These are phyloP conservation scores for Cepaea nemoralis DNA, from an alignment of 1,140 invertebrate genomes.

Conservation along the genomic window DNA sequence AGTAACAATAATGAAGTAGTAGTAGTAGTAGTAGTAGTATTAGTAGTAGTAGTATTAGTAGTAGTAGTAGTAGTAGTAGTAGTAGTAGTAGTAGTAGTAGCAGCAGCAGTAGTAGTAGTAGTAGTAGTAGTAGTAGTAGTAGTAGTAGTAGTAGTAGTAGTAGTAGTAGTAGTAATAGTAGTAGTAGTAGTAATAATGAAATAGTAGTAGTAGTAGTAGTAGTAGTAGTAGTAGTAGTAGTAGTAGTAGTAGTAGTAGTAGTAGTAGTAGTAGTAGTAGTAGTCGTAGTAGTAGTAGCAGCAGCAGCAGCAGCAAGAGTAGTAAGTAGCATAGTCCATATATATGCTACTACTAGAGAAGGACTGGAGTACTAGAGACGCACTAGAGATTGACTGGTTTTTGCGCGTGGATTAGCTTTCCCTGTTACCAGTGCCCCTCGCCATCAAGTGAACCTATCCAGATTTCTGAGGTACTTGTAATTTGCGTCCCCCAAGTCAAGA, in stretches of 20 bases:
- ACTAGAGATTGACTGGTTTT: too few species aligned
- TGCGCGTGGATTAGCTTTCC: too few species aligned
- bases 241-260: slow-evolving; percentile 27
- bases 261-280: slow-evolving; percentile 27
- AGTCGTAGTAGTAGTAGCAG: slow-evolving; percentile 27
- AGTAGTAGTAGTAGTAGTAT: slow-evolving; percentile 13
- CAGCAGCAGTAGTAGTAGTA: slow-evolving; percentile 15
- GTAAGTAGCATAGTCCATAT: too few species aligned
- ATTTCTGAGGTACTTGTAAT: too few species aligned
- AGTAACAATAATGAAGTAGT: too few species aligned
- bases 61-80: slow-evolving; percentile 2
- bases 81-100: slow-evolving; percentile 21
- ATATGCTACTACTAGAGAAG: too few species aligned
- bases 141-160: slow-evolving; percentile 27
- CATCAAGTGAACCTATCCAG: too few species aligned
- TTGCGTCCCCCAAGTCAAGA: too few species aligned
- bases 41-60: too few species aligned
- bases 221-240: slow-evolving; percentile 27
- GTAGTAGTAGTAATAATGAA: slow-evolving; percentile 18
- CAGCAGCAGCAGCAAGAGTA: not conserved
- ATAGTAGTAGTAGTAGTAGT: slow-evolving; percentile 13
- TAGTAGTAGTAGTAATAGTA: slow-evolving; percentile 27
- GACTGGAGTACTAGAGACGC: too few species aligned
- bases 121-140: slow-evolving; percentile 27
- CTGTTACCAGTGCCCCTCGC: too few species aligned